Percentiles rank a stretch among this genome's conserved stretches.
Conservation (phyloP, 2,113 vertebrate genomes). For the Scophthalmus maximus region DNA sequence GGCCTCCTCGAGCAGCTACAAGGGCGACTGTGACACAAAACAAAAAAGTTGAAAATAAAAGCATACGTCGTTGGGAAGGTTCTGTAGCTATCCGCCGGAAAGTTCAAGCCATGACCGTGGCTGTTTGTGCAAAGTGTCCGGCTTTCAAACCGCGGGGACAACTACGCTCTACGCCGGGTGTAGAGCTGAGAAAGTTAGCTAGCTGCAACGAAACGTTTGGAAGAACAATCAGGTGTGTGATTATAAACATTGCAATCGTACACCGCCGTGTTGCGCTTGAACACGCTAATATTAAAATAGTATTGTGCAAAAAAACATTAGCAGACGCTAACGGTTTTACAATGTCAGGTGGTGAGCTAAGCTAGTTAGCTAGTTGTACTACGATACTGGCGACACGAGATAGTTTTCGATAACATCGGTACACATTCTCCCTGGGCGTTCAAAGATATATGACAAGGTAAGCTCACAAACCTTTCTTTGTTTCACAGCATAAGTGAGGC, state of each 20-base stretch:
- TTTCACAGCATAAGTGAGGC: slow-evolving; percentile 24
- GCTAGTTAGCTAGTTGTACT: slow-evolving; percentile 4
- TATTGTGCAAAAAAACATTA: background rate
- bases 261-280: too few relatives aligned
- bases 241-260: too few relatives aligned
- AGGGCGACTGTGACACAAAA: background rate
- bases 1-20: slow-evolving; percentile 32
- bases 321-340: slow-evolving; percentile 10
- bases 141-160: background rate
- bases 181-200: background rate
- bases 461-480: slow-evolving; percentile 49
- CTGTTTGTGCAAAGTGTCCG: too few relatives aligned
- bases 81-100: background rate
- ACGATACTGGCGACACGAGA: background rate
- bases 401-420: fast-evolving
- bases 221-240: too few relatives aligned
- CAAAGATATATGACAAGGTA: background rate
- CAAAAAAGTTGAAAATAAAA: background rate
- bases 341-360: background rate
- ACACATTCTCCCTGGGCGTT: fast-evolving
- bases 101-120: background rate
- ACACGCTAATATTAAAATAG: background rate
- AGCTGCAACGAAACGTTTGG: background rate
- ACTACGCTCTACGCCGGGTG: background rate
- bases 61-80: background rate